phyloP scores from a whole-genome alignment of 2,888 invertebrate genomes.

The Leptothorax acervorum region DNA sequence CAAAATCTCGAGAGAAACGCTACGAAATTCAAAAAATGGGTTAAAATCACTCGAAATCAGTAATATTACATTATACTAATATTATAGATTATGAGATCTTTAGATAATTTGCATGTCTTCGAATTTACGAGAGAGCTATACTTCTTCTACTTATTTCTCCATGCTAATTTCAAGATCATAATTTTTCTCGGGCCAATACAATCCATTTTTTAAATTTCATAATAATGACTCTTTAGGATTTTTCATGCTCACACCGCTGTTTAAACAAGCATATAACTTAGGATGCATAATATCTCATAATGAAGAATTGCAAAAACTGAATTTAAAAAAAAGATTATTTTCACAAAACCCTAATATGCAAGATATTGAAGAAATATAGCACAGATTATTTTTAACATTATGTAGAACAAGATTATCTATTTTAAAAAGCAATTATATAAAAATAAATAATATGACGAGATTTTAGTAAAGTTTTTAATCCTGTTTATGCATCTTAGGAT shows the following conservation, averaged over 20 bases:
- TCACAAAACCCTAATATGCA: neutral
- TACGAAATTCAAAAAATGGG: slow-evolving; percentile 6
- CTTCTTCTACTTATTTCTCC: neutral
- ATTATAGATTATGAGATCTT: neutral
- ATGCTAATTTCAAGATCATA: neutral
- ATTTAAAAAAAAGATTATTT: neutral
- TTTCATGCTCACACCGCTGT: neutral
- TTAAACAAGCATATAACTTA: neutral
- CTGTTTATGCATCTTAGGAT: slow-evolving; percentile 52
- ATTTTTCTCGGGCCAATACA: neutral
- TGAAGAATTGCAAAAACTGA: neutral
- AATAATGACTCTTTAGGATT: neutral
- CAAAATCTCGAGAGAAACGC: neutral
- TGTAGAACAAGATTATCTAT: neutral
- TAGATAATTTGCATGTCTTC: neutral
- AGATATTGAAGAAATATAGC: neutral
- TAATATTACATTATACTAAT: neutral
- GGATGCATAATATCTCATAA: neutral
- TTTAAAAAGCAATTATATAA: neutral
- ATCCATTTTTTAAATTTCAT: slow-evolving; percentile 19
- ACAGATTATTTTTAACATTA: neutral
- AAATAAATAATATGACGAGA: neutral
- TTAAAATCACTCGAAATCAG: neutral
- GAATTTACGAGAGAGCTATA: neutral
- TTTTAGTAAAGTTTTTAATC: neutral